Conservation (phyloP, 2,797 vertebrate genomes). For the Peromyscus nudipes region DNA sequence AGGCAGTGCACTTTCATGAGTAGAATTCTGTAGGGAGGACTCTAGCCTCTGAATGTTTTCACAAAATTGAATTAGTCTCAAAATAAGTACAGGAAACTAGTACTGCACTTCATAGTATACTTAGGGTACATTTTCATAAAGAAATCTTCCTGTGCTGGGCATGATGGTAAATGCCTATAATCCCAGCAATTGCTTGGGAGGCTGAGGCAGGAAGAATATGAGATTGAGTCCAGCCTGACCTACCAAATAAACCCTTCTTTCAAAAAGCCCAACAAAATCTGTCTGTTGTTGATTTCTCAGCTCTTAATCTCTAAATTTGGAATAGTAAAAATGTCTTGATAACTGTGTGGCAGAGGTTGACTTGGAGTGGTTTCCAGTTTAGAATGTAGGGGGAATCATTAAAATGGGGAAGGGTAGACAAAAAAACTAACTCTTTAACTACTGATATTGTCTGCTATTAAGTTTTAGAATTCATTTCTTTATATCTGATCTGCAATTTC, state of each 20-base stretch:
- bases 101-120: not conserved
- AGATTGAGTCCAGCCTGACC: not conserved
- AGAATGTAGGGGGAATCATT: not conserved
- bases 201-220: not conserved
- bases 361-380: slow-evolving; percentile 7
- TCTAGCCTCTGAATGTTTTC: slow-evolving; percentile 27
- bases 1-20: not conserved
- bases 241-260: not conserved
- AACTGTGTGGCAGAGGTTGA: not conserved
- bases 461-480: not conserved
- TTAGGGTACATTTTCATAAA: slow-evolving; percentile 46
- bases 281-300: not conserved
- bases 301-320: slow-evolving; percentile 10
- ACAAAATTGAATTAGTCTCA: slow-evolving; percentile 27
- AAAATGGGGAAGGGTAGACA: not conserved
- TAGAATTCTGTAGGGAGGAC: slow-evolving; percentile 23
- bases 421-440: not conserved
- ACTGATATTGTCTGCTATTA: not conserved
- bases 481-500: slow-evolving; percentile 22
- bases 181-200: not conserved
- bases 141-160: not conserved
- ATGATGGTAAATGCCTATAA: not conserved
- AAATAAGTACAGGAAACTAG: not conserved
- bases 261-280: not conserved
- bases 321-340: slow-evolving; percentile 19